A percentile compares a stretch with the other conserved stretches of the same genome.
phyloP scores from a whole-genome alignment of 2,888 invertebrate genomes.

The Limnephilus lunatus region DNA sequence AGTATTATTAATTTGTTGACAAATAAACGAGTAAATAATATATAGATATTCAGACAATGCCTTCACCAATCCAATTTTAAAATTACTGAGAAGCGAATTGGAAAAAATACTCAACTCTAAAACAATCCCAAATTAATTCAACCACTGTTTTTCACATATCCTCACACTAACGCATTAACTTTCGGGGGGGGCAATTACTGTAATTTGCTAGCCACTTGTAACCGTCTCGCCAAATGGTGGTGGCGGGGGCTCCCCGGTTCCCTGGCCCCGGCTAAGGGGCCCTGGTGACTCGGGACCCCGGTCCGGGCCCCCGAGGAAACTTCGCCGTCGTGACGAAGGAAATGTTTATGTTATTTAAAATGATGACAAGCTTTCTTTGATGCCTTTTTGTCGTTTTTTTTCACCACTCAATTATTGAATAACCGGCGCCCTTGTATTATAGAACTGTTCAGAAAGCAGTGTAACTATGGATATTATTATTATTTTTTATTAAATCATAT shows the following conservation, averaged over 20 bases:
- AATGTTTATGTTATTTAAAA: slow-evolving; percentile 46
- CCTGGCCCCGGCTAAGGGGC: neutral
- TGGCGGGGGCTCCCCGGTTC: neutral
- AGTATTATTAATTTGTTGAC: no score
- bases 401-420: neutral
- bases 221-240: slow-evolving; percentile 41
- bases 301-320: neutral
- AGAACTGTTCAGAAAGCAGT: neutral
- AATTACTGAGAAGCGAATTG: neutral
- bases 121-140: neutral
- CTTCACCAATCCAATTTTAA: neutral
- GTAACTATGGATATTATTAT: neutral
- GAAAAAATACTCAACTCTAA: neutral
- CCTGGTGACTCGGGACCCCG: neutral
- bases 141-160: neutral
- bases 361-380: slow-evolving; percentile 50
- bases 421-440: slow-evolving; percentile 6
- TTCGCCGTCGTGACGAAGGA: neutral
- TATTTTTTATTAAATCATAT: no score
- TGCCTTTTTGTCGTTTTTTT: slow-evolving; percentile 27
- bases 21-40: neutral
- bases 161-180: neutral
- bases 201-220: neutral
- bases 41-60: neutral
- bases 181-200: neutral